Conservation (phyloP, 2,113 vertebrate genomes). For the Chaenogobius annularis region DNA sequence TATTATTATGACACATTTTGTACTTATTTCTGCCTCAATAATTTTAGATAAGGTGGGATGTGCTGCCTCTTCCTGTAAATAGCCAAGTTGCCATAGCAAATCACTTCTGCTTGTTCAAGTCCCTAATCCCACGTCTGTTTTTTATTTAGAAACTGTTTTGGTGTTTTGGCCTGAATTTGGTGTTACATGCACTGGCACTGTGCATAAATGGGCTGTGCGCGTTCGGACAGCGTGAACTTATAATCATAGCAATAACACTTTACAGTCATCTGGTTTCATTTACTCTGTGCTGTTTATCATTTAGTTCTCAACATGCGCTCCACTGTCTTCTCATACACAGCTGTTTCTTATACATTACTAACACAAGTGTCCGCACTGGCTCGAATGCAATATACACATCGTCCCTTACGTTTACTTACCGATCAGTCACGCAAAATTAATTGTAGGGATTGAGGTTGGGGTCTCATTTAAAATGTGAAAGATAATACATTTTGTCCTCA, state of each 20-base stretch:
- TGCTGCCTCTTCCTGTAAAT: constrained; percentile 55
- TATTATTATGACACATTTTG: constrained; percentile 10
- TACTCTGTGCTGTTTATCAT: constrained; percentile 59
- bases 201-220: constrained; percentile 15
- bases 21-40: constrained; percentile 24
- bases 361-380: constrained; percentile 8
- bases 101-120: constrained; percentile 9
- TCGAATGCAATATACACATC: constrained; percentile 4
- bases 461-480: constrained; percentile 7
- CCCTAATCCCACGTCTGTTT: constrained; percentile 21
- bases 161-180: neutral
- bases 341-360: constrained; percentile 62
- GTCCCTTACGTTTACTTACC: constrained; percentile 6
- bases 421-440: neutral
- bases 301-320: constrained; percentile 46
- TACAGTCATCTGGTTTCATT: constrained; percentile 51
- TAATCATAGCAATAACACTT: constrained; percentile 33
- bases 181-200: neutral
- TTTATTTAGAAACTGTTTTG: constrained; percentile 23
- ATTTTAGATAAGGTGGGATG: constrained; percentile 29
- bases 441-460: neutral
- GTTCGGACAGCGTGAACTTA: constrained; percentile 13
- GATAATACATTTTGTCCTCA: neutral
- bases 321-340: constrained; percentile 40
- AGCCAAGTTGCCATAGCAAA: constrained; percentile 66